Percentiles rank a stretch among this genome's conserved stretches.
These are phyloP conservation scores for Polyergus mexicanus DNA, from an alignment of 1,140 invertebrate genomes.

Conservation along the genomic window DNA sequence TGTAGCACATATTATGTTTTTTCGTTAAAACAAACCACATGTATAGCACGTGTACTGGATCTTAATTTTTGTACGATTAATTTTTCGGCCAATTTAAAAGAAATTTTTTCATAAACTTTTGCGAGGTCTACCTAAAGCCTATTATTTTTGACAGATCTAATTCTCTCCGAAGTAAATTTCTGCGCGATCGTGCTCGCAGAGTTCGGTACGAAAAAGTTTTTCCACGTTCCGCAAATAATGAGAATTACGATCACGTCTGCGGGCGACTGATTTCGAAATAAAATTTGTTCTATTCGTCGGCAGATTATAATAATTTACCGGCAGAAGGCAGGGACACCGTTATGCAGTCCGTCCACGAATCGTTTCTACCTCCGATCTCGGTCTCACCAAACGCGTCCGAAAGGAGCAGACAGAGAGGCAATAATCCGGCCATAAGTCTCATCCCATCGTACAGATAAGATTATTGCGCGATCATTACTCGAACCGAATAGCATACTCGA, in stretches of 20 bases:
- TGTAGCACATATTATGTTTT: neutral
- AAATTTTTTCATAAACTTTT: neutral
- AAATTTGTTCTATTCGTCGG: constrained; percentile 63
- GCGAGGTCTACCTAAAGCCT: neutral
- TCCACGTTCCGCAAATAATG: constrained; percentile 58
- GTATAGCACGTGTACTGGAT: neutral
- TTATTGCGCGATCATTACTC: constrained; percentile 51
- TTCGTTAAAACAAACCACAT: neutral
- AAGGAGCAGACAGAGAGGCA: constrained; percentile 56
- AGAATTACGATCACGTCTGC: constrained; percentile 75
- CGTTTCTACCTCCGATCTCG: neutral
- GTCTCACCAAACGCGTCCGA: constrained; percentile 12
- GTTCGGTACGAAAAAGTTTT: constrained; percentile 17
- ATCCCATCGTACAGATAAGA: constrained; percentile 39
- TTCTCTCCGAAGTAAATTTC: constrained; percentile 4
- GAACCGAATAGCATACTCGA: constrained; percentile 9
- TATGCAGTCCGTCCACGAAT: constrained; percentile 72
- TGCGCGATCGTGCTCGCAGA: neutral
- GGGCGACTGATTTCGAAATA: constrained; percentile 77
- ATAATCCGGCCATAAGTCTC: constrained; percentile 58
- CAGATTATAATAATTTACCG: constrained; percentile 78
- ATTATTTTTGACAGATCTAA: constrained; percentile 6
- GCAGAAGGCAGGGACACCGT: neutral
- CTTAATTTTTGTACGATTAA: constrained; percentile 9
- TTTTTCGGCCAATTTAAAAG: neutral